Evolutionary conservation across 2,113 vertebrate species (phyloP).

Genomic region (Phalacrocorax brasilianus): DNA sequence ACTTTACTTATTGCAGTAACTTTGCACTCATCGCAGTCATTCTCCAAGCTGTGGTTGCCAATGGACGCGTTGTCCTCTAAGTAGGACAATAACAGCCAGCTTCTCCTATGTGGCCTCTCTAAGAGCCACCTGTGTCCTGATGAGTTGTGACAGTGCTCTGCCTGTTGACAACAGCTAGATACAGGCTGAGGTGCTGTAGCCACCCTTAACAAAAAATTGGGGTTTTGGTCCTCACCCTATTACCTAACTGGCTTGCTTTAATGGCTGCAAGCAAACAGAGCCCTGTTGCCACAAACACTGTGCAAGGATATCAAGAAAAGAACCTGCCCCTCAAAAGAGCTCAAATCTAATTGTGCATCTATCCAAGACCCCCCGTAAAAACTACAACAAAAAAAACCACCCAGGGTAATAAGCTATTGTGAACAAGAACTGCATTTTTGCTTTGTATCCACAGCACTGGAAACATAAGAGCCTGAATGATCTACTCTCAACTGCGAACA

Average conservation of each 20-base stretch:
- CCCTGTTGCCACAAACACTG: background rate
- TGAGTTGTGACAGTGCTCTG: fast-evolving
- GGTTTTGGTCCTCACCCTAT: background rate
- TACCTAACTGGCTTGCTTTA: background rate
- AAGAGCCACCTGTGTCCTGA: background rate
- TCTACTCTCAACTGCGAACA: background rate
- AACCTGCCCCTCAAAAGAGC: background rate
- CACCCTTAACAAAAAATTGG: background rate
- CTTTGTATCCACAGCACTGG: constrained; percentile 20
- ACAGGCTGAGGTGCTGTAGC: background rate
- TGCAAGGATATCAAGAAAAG: constrained; percentile 5
- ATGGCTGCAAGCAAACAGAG: background rate
- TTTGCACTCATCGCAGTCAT: background rate
- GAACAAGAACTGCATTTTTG: background rate
- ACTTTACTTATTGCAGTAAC: background rate
- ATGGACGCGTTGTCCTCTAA: background rate
- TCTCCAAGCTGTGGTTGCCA: background rate
- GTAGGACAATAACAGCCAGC: background rate
- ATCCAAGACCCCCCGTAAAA: background rate
- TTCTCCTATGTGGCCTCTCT: background rate
- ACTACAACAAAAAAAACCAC: background rate
- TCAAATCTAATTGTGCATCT: background rate
- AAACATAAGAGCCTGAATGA: constrained; percentile 53
- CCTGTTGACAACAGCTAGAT: background rate
- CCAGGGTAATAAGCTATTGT: constrained; percentile 24